Evolutionary conservation across 1,140 invertebrate species (phyloP).

Genomic region (Holotrichia oblita): DNA sequence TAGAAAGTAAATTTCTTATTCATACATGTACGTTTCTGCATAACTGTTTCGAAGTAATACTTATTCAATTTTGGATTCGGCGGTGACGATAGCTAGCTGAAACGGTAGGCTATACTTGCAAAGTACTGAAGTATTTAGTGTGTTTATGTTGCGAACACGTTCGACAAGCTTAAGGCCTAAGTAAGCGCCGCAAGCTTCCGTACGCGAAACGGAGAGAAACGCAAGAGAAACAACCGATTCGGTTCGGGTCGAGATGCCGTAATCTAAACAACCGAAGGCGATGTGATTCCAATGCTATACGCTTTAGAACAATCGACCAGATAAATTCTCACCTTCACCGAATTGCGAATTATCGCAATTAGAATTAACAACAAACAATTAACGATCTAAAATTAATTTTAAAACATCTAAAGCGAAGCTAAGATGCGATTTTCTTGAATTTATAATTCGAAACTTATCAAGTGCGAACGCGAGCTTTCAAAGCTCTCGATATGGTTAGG

Average conservation of each 20-base stretch:
- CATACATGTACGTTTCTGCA: no score
- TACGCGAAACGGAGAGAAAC: slow-evolving; percentile 10
- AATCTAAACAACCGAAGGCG: slow-evolving; percentile 52
- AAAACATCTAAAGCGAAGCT: background rate
- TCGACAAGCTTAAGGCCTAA: slow-evolving; percentile 50
- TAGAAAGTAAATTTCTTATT: no score
- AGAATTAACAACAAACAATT: no score
- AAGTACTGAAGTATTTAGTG: slow-evolving; percentile 49
- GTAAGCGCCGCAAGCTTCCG: slow-evolving; percentile 51
- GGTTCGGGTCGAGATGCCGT: slow-evolving; percentile 52
- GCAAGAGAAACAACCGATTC: slow-evolving; percentile 54
- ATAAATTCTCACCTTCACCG: slow-evolving; percentile 20
- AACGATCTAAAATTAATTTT: background rate
- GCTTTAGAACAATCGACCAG: slow-evolving; percentile 49
- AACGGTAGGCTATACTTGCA: background rate
- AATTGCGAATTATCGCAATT: background rate
- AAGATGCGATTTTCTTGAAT: background rate
- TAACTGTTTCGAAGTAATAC: background rate
- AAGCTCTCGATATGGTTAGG: background rate
- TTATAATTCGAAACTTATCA: background rate
- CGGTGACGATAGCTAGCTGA: background rate
- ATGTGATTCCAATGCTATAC: slow-evolving; percentile 52
- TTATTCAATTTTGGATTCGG: background rate
- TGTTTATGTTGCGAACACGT: slow-evolving; percentile 48
- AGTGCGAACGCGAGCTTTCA: background rate